These are phyloP conservation scores for Acanthosepion lycidas DNA, from an alignment of 2,888 invertebrate genomes.

Conservation along the genomic window DNA sequence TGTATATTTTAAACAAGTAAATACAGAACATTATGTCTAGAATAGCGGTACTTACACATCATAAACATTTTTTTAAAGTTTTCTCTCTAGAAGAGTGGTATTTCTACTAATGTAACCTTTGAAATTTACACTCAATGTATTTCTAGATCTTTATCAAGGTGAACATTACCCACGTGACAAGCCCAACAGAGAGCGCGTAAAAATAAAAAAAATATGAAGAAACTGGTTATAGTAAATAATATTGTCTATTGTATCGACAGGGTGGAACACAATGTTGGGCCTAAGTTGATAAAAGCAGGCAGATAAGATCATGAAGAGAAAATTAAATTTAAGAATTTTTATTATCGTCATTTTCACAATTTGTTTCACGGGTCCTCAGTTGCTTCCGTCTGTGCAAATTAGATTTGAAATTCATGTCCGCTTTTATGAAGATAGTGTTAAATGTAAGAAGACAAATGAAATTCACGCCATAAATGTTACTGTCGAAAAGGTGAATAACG, in stretches of 20 bases:
- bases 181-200: not conserved
- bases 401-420: not conserved
- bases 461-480: too few relatives aligned
- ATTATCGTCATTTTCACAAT: not conserved
- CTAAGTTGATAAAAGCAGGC: not conserved
- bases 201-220: not conserved
- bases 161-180: not conserved
- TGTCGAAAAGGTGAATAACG: too few relatives aligned
- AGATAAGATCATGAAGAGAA: slow-evolving; percentile 33
- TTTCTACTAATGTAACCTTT: too few relatives aligned
- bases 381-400: not conserved
- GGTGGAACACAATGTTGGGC: not conserved
- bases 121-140: not conserved
- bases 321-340: not conserved
- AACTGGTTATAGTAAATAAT: not conserved
- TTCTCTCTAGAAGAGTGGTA: too few relatives aligned
- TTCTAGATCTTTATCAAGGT: not conserved
- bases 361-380: not conserved
- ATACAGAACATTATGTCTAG: too few relatives aligned
- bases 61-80: too few relatives aligned
- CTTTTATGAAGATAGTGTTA: not conserved
- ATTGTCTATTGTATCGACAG: not conserved
- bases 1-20: too few relatives aligned
- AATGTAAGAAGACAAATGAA: not conserved
- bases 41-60: too few relatives aligned